Conservation (phyloP, 1,140 invertebrate genomes). For the Cotesia chilonis region DNA sequence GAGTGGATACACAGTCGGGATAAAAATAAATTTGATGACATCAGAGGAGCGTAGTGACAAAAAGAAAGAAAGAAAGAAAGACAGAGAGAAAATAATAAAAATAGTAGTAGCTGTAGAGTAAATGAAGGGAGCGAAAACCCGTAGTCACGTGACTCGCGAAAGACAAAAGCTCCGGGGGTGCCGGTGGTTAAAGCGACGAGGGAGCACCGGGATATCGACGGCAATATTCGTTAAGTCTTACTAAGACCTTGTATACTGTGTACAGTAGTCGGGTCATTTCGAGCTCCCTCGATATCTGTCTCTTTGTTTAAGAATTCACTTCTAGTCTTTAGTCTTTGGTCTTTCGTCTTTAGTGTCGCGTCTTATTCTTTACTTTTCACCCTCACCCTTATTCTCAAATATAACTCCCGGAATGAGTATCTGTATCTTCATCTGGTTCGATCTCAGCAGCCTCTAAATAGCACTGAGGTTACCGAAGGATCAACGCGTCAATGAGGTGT, state of each 20-base stretch:
- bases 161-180: constrained; percentile 41
- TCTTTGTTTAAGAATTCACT: constrained; percentile 21
- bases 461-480: constrained; percentile 42
- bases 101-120: not conserved
- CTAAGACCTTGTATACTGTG: constrained; percentile 52
- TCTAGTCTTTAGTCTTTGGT: not conserved
- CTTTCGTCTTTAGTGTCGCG: not conserved
- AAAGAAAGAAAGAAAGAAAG: not conserved
- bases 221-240: constrained; percentile 61
- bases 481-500: constrained; percentile 59
- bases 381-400: constrained; percentile 26
- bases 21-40: constrained; percentile 43
- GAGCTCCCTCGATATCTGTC: constrained; percentile 14
- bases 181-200: constrained; percentile 32
- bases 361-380: constrained; percentile 1
- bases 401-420: not conserved
- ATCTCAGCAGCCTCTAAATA: constrained; percentile 34
- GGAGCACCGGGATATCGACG: constrained; percentile 51
- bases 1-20: constrained; percentile 27
- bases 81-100: not conserved
- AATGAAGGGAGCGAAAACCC: constrained; percentile 7
- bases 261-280: constrained; percentile 47
- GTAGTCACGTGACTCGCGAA: constrained; percentile 26
- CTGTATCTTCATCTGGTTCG: constrained; percentile 32
- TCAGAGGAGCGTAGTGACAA: constrained; percentile 6